These are phyloP conservation scores for Rotaria magnacalcarata DNA, from an alignment of 2,888 invertebrate species.

Conservation along the genomic window DNA sequence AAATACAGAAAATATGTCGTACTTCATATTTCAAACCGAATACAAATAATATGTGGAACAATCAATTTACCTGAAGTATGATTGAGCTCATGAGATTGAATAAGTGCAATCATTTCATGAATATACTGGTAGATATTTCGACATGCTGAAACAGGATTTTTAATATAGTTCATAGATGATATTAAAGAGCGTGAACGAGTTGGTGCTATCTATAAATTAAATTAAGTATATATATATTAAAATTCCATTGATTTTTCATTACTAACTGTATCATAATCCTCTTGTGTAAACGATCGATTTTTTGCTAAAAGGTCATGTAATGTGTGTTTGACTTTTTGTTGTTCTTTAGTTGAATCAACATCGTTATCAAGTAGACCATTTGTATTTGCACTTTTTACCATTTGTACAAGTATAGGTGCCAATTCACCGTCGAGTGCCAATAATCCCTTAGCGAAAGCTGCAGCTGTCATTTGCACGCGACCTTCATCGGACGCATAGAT, in stretches of 20 bases:
- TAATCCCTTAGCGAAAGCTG: constrained; percentile 87
- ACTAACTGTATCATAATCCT: constrained; percentile 68
- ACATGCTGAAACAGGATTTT: constrained; percentile 89
- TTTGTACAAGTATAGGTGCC: constrained; percentile 95
- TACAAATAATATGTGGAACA: too few species aligned
- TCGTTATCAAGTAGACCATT: constrained; percentile 87
- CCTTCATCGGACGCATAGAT: constrained; percentile 99
- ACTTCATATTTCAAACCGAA: too few species aligned
- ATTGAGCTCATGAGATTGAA: constrained; percentile 56
- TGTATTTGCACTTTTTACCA: constrained; percentile 94
- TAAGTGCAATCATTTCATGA: constrained; percentile 76
- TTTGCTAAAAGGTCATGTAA: constrained; percentile 85
- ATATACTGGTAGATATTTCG: constrained; percentile 81
- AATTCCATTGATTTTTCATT: background rate
- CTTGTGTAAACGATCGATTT: constrained; percentile 76
- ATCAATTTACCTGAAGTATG: background rate
- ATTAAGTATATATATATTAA: background rate
- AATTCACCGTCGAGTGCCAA: constrained; percentile 94
- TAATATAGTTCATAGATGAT: constrained; percentile 85
- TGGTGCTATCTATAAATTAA: constrained; percentile 71
- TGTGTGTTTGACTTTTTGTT: constrained; percentile 78
- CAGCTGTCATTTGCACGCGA: constrained; percentile 98
- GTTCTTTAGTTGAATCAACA: constrained; percentile 47
- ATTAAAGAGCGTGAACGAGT: constrained; percentile 83
- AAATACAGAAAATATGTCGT: too few species aligned